Conservation (phyloP, 2,113 vertebrate genomes). For the Protobothrops mucrosquamatus region DNA sequence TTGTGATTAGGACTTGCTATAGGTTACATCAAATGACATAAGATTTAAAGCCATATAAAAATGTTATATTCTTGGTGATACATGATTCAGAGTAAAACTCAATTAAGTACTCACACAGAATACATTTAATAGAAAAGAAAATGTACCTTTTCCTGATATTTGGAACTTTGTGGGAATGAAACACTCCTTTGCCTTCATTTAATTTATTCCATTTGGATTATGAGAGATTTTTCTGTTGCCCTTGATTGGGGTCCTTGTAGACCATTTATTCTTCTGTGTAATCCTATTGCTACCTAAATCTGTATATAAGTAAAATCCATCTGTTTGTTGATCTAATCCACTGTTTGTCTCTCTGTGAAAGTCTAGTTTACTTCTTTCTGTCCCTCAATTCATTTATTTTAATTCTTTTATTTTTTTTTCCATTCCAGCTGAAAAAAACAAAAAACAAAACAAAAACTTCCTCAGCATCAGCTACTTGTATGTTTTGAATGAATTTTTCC, state of each 20-base stretch:
- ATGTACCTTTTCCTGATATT: background rate
- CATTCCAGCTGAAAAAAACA: background rate
- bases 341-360: background rate
- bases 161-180: background rate
- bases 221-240: background rate
- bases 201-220: background rate
- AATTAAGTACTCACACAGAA: background rate
- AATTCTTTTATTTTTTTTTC: background rate
- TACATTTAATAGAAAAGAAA: background rate
- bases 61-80: background rate
- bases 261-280: background rate
- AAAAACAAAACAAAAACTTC: background rate
- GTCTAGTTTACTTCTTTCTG: background rate
- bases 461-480: background rate
- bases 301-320: background rate
- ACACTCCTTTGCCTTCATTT: background rate
- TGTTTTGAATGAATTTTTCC: background rate
- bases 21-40: background rate
- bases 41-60: background rate
- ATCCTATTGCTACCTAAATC: background rate
- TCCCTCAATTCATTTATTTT: background rate
- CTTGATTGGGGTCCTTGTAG: background rate
- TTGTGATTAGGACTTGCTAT: background rate
- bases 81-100: background rate
- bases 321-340: background rate